Base-by-base conservation (phyloP, 2,113 vertebrate species). In the Malaclemys terrapin region DNA sequence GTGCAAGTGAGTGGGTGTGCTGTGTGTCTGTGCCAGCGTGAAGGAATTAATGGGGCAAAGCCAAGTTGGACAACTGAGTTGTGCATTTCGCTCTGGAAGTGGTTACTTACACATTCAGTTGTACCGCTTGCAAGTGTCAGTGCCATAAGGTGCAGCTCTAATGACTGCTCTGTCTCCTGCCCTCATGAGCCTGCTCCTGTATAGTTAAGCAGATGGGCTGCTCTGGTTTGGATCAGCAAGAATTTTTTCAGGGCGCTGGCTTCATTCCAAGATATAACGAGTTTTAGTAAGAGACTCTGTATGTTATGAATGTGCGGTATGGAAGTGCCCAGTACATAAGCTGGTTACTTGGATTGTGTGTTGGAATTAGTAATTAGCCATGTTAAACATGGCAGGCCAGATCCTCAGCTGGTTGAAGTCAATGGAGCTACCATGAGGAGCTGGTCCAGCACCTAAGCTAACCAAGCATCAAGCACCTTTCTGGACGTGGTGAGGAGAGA, bases 121-220 rank as follows among this genome's bases (percentile, higher is more conserved):
- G 6, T 29, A 13, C 4, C 8, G 53, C 59, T 89, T 92, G 65
- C 13, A 87, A 90, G 82, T 87, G 29, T 12, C 79, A n/a, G 56
- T 79, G 81, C 38, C 0, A 0, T 89, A 42, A 76, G 17, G 29
- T 45, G 13, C 53, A 24, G 9, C 1, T 2, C 14, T 8, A 49
- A 4, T 10, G 29, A 22, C 19, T 47, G 17, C 72, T 89, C 35
- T 79, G 38, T 3, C 35, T 3, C 1, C 62, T 69, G 62, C 35
- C n/a, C 35, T 14, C 59, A 35, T 5, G 31, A 1, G 8, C 10
- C 69, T 0, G 0, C 9, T 6, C 6, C 2, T 10, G 53, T 2
- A 2, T 16, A 27, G 10, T 13, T 25, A 75, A 25, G 10, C 9
- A 24, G 29, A 4, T 84, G 42, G 81, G 27, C 17, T 91, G 62